Evolutionary conservation across 2,113 vertebrate species (phyloP), one percentile per base, ranked within the genome.

Genomic region (Eidolon helvum): DNA sequence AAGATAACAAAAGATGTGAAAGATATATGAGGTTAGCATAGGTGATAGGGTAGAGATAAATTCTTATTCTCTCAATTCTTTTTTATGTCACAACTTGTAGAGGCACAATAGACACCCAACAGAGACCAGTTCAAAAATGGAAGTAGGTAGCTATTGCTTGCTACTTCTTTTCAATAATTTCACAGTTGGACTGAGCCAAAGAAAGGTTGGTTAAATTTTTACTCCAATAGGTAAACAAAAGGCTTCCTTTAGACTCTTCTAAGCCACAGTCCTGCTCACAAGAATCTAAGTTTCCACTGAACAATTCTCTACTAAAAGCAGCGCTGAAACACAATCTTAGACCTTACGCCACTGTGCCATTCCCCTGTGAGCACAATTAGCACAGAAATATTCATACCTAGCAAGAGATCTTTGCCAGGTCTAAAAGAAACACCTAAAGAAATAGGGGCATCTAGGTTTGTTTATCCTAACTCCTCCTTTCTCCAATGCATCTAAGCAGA

Each of bases 391-490:
- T 88, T 94, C 63, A 40, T 86, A 90, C 87, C 75, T 92, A 87
- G 69, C 26, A 72, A 94, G 83, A 72, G 53, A 93, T 75, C 4
- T 45, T 78, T 93, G 91, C 84, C 96, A 95, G 59, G 48, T 68
- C 53, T 87, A 90, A 66, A 74, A 97, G 87, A 94, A 98, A 93
- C 91, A 96, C 93, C 87, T 91, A 87, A 43, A 93, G 65, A 96
- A 98, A 59, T 5, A 50, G 82, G 78, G 45, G 40, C 48, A 38
- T 53, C 84, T 87, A 14, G 4, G 21, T 95, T 87, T 97, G 93
- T 96, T 97, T 97, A 96, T 96, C 33, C 63, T 88, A 95, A 90
- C 65, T 96, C 94, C 59, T 90, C 71, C 88, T 97, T 85, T 88
- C 61, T 84, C 57, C 79, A 91, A 14, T 19, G 33, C 85, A 80